Evolutionary conservation across 2,888 invertebrate genomes (phyloP).

Genomic region (Acrobasis consociella): DNA sequence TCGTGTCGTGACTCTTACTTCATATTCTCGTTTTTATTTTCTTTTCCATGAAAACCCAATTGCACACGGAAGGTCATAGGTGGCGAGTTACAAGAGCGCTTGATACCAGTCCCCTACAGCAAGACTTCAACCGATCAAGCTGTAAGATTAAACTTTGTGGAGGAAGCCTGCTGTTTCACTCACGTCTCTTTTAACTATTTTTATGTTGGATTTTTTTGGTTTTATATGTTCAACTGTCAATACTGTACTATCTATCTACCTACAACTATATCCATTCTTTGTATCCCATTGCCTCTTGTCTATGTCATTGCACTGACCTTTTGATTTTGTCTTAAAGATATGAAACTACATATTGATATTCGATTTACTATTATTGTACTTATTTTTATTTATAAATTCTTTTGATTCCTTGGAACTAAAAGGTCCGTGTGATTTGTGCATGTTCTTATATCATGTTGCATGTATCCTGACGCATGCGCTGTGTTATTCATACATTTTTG

Average conservation of each 20-base stretch:
- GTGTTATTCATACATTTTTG: constrained; percentile 39
- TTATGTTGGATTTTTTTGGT: constrained; percentile 64
- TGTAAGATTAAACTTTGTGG: constrained; percentile 89
- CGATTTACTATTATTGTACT: not conserved
- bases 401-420: constrained; percentile 40
- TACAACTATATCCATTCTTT: constrained; percentile 59
- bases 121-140: constrained; percentile 99
- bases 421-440: constrained; percentile 59
- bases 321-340: constrained; percentile 39
- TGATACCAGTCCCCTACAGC: constrained; percentile 99
- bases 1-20: constrained; percentile 71
- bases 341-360: too few relatives aligned
- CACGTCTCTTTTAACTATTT: constrained; percentile 61
- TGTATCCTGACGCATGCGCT: constrained; percentile 64
- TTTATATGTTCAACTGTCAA: constrained; percentile 62
- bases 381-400: not conserved
- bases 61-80: constrained; percentile 99
- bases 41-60: constrained; percentile 91
- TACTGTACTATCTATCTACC: constrained; percentile 73
- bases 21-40: constrained; percentile 82
- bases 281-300: constrained; percentile 53
- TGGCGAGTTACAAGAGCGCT: constrained; percentile 99
- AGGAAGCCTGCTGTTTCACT: constrained; percentile 66
- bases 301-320: constrained; percentile 61
- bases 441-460: constrained; percentile 53